Evolutionary conservation across 1,140 invertebrate genomes (phyloP).

Genomic region (Neomicropteryx cornuta): DNA sequence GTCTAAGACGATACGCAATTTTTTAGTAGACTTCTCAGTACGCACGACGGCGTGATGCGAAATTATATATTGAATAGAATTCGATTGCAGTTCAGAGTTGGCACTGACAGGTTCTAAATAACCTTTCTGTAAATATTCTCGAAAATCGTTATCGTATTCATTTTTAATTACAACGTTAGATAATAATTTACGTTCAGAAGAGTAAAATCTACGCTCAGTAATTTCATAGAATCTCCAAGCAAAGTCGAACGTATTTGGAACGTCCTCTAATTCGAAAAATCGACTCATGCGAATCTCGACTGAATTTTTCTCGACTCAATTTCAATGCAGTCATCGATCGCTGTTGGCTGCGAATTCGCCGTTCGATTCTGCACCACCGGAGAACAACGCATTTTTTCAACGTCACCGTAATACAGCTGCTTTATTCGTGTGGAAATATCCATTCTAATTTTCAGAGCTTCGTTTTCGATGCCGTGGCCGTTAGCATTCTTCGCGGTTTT

Average conservation of each 20-base stretch:
- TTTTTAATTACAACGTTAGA: not conserved
- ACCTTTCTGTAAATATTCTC: not conserved
- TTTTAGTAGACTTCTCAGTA: not conserved
- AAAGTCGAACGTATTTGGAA: not conserved
- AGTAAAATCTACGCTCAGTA: not conserved
- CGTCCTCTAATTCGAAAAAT: constrained; percentile 1
- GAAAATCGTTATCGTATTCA: not conserved
- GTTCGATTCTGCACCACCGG: no score
- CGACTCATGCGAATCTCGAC: not conserved
- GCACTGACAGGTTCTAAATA: not conserved
- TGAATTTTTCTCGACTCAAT: no score
- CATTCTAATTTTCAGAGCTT: no score
- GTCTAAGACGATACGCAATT: not conserved
- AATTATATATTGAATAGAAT: no score
- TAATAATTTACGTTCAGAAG: not conserved
- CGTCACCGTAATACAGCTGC: no score
- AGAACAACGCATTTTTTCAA: no score
- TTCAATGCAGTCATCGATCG: no score
- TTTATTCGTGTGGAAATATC: no score
- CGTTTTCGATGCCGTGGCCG: no score
- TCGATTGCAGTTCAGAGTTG: not conserved
- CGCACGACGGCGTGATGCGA: not conserved
- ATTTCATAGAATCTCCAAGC: not conserved
- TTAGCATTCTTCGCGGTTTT: no score
- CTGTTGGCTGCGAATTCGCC: no score